Base-by-base conservation (phyloP, 2,888 invertebrate genomes). In the Rotaria sp. region DNA sequence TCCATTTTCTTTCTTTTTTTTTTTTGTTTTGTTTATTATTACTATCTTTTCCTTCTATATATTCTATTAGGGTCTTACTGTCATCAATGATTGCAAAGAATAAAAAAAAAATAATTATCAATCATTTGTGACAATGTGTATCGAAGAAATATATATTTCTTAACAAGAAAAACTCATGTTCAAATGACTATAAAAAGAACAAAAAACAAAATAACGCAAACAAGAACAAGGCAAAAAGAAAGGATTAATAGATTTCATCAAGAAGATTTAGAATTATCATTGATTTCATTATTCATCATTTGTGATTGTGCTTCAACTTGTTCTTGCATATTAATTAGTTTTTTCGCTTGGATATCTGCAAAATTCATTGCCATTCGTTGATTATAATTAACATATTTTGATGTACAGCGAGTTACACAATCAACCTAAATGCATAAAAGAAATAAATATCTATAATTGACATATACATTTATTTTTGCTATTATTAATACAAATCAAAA, bases 291-390 rank as follows among this genome's bases (percentile, higher is more conserved):
- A 35, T 67, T 35, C 24, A 24, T 8, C 24, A 24, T 41, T 74
- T 3, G 0, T 74, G 24, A 38, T 38, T 45, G 80, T 45, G 41
- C 45, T 45, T 80, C 80, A 10, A 5, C n/a, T 80, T 80, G 80
- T n/a, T 45, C 80, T 45, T 41, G 45, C 45, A 45, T 45, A 45
- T 80, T n/a, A 15, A 80, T 13, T 45, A 80, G 45, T 45, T 80
- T 80, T 45, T 80, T 41, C 3, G 45, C 11, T 26, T 80, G 45
- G 18, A 45, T 45, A n/a, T 41, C 4, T 5, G 45, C 80, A 80
- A 80, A 80, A 45, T 80, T 80, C 80, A 80, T 80, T 8, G 80
- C 80, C 35, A 80, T 45, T 26, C 80, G 80, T 45, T 80, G 80
- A 45, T 45, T 80, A 80, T n/a, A 45, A 45, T 80, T 80, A 0